Evolutionary conservation across 2,797 vertebrate species (phyloP).

Genomic region (Cygnus olor): DNA sequence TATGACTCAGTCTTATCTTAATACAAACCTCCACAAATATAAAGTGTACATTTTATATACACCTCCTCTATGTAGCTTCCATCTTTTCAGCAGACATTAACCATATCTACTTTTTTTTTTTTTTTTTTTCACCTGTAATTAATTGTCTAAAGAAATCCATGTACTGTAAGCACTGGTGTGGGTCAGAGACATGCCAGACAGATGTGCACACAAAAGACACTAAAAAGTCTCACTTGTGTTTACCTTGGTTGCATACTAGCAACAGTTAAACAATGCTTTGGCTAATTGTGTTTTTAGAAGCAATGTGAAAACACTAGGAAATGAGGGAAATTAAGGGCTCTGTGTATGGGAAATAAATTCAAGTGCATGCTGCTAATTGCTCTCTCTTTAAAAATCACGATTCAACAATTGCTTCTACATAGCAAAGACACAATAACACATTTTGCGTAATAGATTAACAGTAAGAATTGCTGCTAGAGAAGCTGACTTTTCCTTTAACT

Average conservation of each 20-base stretch:
- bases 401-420: neutral
- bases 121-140: slow-evolving; percentile 25
- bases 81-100: slow-evolving; percentile 4
- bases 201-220: neutral
- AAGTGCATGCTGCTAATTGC: neutral
- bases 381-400: neutral
- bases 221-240: slow-evolving; percentile 3
- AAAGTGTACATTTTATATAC: neutral
- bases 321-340: neutral
- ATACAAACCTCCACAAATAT: neutral
- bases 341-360: slow-evolving; percentile 17
- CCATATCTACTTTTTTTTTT: neutral
- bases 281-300: slow-evolving; percentile 1
- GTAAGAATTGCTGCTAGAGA: slow-evolving; percentile 47
- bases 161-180: neutral
- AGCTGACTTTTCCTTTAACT: slow-evolving; percentile 76
- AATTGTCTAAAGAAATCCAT: neutral
- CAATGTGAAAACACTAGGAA: neutral
- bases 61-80: neutral
- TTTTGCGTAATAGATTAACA: slow-evolving; percentile 33
- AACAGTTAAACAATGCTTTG: slow-evolving; percentile 12
- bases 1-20: neutral
- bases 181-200: neutral
- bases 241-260: slow-evolving; percentile 6
- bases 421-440: slow-evolving; percentile 15